Evolutionary conservation across 2,797 vertebrate genomes (phyloP), one percentile per base, ranked within the genome.

Genomic region (Anguilla anguilla): DNA sequence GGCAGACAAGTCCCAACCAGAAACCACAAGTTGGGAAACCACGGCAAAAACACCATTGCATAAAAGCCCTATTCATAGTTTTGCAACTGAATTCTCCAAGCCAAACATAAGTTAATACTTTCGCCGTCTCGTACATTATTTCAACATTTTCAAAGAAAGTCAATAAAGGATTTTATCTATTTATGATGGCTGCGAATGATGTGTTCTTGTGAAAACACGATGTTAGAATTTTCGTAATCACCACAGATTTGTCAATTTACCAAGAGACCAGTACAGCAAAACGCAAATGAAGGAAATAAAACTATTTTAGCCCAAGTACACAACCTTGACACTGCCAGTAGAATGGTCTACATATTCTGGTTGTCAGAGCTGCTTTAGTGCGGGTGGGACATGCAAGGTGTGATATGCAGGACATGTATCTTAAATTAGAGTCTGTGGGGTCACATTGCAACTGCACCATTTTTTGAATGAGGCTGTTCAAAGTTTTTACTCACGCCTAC

Each of bases 381-480:
- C 86, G 85, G 87, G 88, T 88, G 77, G 88, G 89, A 55, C 91
- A 90, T 93, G 93, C 89, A 89, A 90, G 90, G 88, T 89, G 92
- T 72, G 90, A 86, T 90, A 90, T 90, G 88, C 91, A 85, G 92
- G 88, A 92, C 39, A 39, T 39, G 39, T 90, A 84, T 90, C 91
- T 89, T 91, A 82, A 2, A 7, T 86, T 22, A 86, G 67, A 61
- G 53, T 55, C 86, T 17, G 83, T 91, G 85, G 90, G 85, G 87
- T 86, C 77, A 86, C 57, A 91, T 88, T 92, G 90, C 91, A 88
- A 87, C 89, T n/a, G 6, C 11, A n/a, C 84, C 88, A 87, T 90
- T 91, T n/a, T 93, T 94, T 93, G 92, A 94, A 92, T 93, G 89
- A 79, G 92, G 91, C 92, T 86, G 93, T 93, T 92, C 92, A 93